A percentile compares a stretch with the other conserved stretches of the same genome.
Conservation (phyloP, 2,888 invertebrate genomes). For the Lasius fuliginosus region DNA sequence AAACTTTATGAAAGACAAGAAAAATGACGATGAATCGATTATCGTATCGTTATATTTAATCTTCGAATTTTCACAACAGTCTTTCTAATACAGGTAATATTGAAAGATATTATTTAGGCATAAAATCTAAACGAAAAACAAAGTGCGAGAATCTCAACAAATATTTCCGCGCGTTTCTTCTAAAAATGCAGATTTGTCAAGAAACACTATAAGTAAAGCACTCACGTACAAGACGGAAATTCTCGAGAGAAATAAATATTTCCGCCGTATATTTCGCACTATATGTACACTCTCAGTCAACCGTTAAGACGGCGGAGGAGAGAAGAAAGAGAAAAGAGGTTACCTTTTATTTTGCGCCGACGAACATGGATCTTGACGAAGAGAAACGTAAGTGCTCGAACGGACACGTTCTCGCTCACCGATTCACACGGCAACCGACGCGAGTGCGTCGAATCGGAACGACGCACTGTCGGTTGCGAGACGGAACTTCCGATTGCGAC, state of each 20-base stretch:
- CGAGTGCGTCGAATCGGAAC: constrained; percentile 82
- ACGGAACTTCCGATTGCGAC: constrained; percentile 86
- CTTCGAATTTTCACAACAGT: not conserved
- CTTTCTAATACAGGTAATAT: not conserved
- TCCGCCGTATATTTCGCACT: not conserved
- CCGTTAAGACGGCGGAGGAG: not conserved
- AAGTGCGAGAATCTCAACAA: not conserved
- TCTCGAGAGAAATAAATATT: not conserved
- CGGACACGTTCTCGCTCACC: constrained; percentile 40
- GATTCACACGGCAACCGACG: constrained; percentile 65
- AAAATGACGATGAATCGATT: not conserved
- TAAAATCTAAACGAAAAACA: not conserved
- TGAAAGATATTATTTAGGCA: not conserved
- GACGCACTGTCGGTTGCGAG: constrained; percentile 79
- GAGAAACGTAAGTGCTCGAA: constrained; percentile 18
- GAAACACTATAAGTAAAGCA: too few relatives aligned
- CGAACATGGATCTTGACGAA: constrained; percentile 25
- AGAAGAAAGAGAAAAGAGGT: not conserved
- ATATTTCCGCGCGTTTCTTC: not conserved
- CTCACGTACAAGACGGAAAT: not conserved
- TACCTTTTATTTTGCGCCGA: constrained; percentile 27
- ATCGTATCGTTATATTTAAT: not conserved
- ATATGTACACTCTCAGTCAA: not conserved
- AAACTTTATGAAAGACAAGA: not conserved
- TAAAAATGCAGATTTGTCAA: not conserved